Conservation (phyloP, 1,140 invertebrate genomes). For the Atopsyche davidsoni region DNA sequence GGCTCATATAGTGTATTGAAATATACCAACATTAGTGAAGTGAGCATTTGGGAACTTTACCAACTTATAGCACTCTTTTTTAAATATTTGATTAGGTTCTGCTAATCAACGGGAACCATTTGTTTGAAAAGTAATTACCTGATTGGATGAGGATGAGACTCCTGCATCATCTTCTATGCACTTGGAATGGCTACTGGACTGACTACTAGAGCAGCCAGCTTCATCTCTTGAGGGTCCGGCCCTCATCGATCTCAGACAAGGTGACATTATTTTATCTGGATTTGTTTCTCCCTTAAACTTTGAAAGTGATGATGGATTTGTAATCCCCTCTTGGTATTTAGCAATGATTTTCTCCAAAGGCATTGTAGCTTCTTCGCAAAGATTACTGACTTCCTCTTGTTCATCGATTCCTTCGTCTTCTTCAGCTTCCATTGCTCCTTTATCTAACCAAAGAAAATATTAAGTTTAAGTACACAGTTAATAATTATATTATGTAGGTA, state of each 20-base stretch:
- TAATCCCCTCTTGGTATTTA: constrained; percentile 46
- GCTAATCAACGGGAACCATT: too few relatives aligned
- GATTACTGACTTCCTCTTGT: constrained; percentile 65
- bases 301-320: constrained; percentile 1
- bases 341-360: constrained; percentile 71
- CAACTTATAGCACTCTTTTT: too few relatives aligned
- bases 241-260: constrained; percentile 41
- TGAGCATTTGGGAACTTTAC: too few relatives aligned
- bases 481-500: too few relatives aligned
- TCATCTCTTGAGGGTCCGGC: constrained; percentile 31
- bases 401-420: constrained; percentile 48
- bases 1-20: too few relatives aligned
- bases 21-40: too few relatives aligned
- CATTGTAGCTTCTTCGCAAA: constrained; percentile 78
- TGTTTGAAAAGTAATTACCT: too few relatives aligned
- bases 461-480: too few relatives aligned
- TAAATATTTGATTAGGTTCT: too few relatives aligned
- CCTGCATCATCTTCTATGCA: constrained; percentile 12
- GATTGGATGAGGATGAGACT: constrained; percentile 13
- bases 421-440: constrained; percentile 35
- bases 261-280: constrained; percentile 39
- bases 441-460: constrained; percentile 26
- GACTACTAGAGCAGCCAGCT: constrained; percentile 36
- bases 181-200: not conserved
- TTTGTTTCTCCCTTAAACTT: constrained; percentile 8